Evolutionary conservation across 2,113 vertebrate species (phyloP).

Genomic region (Nanorana parkeri): DNA sequence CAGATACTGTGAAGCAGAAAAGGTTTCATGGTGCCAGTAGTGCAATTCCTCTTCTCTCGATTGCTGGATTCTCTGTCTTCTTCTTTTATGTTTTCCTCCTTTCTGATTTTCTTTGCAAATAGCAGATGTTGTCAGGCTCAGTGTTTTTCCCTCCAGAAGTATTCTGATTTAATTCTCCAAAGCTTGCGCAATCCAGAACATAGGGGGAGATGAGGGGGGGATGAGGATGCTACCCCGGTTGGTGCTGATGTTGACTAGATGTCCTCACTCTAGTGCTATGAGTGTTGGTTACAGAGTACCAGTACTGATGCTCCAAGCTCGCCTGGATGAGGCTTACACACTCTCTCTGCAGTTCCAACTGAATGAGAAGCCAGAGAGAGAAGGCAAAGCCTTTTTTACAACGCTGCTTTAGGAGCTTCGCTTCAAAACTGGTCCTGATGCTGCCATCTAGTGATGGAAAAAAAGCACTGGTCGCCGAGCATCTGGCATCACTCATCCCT

Average conservation of each 20-base stretch:
- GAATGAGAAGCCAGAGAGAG: constrained; percentile 85
- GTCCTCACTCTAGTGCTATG: constrained; percentile 60
- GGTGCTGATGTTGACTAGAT: constrained; percentile 64
- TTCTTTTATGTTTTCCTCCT: constrained; percentile 10
- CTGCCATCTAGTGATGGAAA: constrained; percentile 78
- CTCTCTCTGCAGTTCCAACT: constrained; percentile 81
- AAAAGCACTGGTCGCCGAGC: background rate
- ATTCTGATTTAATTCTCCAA: constrained; percentile 60
- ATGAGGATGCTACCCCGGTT: constrained; percentile 60
- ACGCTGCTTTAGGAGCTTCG: constrained; percentile 61
- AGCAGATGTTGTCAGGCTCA: constrained; percentile 37
- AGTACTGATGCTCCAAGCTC: constrained; percentile 67
- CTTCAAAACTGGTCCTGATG: constrained; percentile 69
- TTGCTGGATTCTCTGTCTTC: constrained; percentile 15
- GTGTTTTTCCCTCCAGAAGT: background rate
- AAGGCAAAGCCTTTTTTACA: constrained; percentile 82
- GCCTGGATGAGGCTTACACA: constrained; percentile 64
- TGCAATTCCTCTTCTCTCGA: constrained; percentile 54
- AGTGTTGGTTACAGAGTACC: constrained; percentile 62
- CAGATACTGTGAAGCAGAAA: constrained; percentile 85
- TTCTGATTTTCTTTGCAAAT: constrained; percentile 51
- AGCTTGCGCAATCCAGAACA: constrained; percentile 66
- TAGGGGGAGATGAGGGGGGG: background rate
- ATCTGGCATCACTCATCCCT: constrained; percentile 7
- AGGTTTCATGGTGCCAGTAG: constrained; percentile 78